Evolutionary conservation across 2,797 vertebrate species (phyloP).

Genomic region (Mormyrops boulengeri): DNA sequence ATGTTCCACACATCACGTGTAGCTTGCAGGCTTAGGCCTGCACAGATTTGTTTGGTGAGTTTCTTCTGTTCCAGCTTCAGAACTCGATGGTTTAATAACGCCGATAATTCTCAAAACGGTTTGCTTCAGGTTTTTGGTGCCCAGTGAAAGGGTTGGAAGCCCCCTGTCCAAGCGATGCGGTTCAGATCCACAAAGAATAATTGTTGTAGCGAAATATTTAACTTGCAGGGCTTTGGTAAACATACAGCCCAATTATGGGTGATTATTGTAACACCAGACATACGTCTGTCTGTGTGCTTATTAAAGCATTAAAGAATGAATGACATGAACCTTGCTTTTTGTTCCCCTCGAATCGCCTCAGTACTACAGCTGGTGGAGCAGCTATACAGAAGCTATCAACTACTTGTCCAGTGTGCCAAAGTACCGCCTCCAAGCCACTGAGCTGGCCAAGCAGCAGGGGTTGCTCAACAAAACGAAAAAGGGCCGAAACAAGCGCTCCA

Average conservation of each 20-base stretch:
- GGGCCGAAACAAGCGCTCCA: conserved; percentile 83
- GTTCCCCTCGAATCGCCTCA: conserved; percentile 36
- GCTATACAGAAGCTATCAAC: conserved; percentile 92
- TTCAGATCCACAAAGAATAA: neutral
- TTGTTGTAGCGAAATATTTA: neutral
- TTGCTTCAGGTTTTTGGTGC: neutral
- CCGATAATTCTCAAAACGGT: neutral
- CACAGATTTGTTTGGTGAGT: neutral
- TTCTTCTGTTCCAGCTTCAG: neutral
- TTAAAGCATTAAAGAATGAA: neutral
- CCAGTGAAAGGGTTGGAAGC: neutral
- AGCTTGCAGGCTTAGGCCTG: neutral
- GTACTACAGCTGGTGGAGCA: conserved; percentile 98
- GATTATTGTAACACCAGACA: neutral
- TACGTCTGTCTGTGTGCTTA: neutral
- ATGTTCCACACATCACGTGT: neutral
- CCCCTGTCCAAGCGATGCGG: neutral
- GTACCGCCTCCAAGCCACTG: conserved; percentile 88
- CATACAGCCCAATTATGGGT: neutral
- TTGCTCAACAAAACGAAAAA: conserved; percentile 82
- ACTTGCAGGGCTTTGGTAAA: neutral
- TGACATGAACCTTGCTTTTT: neutral
- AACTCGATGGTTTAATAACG: neutral
- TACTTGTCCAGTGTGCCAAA: conserved; percentile 89
- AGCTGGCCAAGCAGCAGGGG: conserved; percentile 88